Evolutionary conservation across 2,113 vertebrate species (phyloP), one percentile per base, ranked within the genome.

Genomic region (Brachyhypopomus occidentalis): DNA sequence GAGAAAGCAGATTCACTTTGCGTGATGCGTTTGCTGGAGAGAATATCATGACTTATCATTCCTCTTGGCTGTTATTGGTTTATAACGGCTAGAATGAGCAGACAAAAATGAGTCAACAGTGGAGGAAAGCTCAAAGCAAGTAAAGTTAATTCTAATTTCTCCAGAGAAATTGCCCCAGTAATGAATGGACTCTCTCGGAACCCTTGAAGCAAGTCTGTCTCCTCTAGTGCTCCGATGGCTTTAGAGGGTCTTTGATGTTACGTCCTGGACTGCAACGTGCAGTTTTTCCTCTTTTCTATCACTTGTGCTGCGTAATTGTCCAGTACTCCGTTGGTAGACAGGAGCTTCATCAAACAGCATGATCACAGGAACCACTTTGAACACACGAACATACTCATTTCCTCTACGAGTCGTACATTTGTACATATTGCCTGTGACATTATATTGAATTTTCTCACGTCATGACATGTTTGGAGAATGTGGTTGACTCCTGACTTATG

Each of bases 1-100:
- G 52, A 30, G 8, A 67, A 30, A 48, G 17, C 58, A 74, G 48
- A 71, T n/a, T 84, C 22, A 78, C 48, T 75, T 73, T 81, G 14
- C 25, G 8, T 77, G 80, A 84, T 82, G 72, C 81, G 62, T 86
- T 87, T 86, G 25, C 77, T 52, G 83, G 83, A 87, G 83, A 74
- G 82, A 11, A 75, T 69, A 6, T 56, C 41, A 70, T 45, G 17
- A 69, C 20, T 62, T 5, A 30, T 80, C 27, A 36, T 22, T 34
- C 27, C 30, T 75, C 20, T 38, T 27, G 48, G 66, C 45, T 78
- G 0, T 45, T 59, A 52, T 69, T 77, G 45, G 52, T 79, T 86
- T 84, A 84, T 70, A 34, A 80, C n/a, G 56, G 30, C 41, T 79
- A 17, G 59, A 55, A 48, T 11, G 2, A 79, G 48, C 69, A 79